A percentile compares a stretch with the other conserved stretches of the same genome.
phyloP scores from a whole-genome alignment of 2,888 invertebrate genomes.

The Diaphora mendica region DNA sequence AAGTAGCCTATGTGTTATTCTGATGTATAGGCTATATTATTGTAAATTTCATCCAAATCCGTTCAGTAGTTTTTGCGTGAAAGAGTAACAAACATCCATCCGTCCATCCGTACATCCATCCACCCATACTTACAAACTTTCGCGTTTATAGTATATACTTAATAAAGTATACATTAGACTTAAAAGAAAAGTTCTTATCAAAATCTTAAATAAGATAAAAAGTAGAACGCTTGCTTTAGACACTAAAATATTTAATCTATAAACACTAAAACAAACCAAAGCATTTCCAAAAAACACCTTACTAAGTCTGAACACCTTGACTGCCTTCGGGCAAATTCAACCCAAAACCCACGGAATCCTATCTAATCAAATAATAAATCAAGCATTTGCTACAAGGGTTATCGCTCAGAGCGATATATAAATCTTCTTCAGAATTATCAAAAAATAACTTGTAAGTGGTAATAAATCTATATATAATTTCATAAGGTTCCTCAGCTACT shows the following conservation, averaged over 20 bases:
- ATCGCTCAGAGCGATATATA: conserved; percentile 76
- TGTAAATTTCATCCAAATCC: no score
- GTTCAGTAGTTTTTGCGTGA: no score
- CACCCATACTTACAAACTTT: no score
- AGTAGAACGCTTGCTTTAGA: not conserved
- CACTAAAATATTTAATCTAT: not conserved
- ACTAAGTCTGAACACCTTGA: conserved; percentile 38
- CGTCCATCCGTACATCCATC: no score
- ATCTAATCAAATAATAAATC: conserved; percentile 52
- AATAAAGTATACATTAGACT: no score
- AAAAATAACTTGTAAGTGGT: conserved; percentile 74
- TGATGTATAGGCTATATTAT: no score
- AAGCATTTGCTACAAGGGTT: conserved; percentile 47
- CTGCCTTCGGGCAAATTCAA: conserved; percentile 35
- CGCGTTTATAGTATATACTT: no score
- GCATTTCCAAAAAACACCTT: conserved; percentile 20
- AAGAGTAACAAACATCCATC: no score
- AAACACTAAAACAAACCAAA: conserved; percentile 18
- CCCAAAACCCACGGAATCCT: conserved; percentile 38
- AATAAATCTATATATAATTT: conserved; percentile 83
- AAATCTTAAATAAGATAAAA: not conserved
- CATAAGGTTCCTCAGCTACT: conserved; percentile 77
- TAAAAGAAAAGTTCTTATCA: not conserved
- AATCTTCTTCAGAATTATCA: conserved; percentile 78
- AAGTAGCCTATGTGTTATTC: no score